Evolutionary conservation across 2,888 invertebrate species (phyloP), one percentile per base, ranked within the genome.

Genomic region (Lottia scabra): DNA sequence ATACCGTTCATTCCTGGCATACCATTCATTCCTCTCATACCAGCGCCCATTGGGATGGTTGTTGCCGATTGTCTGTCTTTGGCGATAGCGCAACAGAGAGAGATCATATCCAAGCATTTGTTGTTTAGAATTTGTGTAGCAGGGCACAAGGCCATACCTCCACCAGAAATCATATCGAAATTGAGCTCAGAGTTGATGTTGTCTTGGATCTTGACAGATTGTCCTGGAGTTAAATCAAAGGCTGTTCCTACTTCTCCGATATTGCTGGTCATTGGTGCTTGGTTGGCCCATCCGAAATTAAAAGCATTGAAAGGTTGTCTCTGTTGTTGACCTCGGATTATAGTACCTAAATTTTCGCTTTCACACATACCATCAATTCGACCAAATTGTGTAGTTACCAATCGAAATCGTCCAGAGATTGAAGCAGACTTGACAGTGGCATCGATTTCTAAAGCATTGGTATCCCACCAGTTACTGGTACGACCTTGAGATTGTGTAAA

Each of bases 281-380:
- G 56, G 23, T 56, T 56, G 19, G 12, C 19, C 56, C 56, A 56
- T 56, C 56, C 56, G 19, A 56, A 56, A 23, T 23, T 23, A 0
- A 56, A 56, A 19, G 23, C 23, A 13, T 23, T 23, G 38, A 38
- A 38, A 23, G 56, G 19, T 23, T 56, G 19, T 10, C 19, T 23
- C 13, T 56, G 56, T 19, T 19, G 56, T 56, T 13, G 56, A 23
- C 23, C 56, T 23, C 19, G 12, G 23, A 56, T 23, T 2, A 56
- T 56, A 5, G 19, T 13, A 23, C 56, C 56, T 13, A 56, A 56
- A 56, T 23, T 56, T 10, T 19, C 56, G 56, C 56, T 56, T 56
- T 56, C 56, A 56, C 56, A 56, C 56, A 56, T 56, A 56, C 56
- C 56, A 13, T 56, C 56, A 56, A 56, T 56, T 23, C 56, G 56